phyloP scores from a whole-genome alignment of 2,888 invertebrate species.

The Chrysotoxum bicinctum region DNA sequence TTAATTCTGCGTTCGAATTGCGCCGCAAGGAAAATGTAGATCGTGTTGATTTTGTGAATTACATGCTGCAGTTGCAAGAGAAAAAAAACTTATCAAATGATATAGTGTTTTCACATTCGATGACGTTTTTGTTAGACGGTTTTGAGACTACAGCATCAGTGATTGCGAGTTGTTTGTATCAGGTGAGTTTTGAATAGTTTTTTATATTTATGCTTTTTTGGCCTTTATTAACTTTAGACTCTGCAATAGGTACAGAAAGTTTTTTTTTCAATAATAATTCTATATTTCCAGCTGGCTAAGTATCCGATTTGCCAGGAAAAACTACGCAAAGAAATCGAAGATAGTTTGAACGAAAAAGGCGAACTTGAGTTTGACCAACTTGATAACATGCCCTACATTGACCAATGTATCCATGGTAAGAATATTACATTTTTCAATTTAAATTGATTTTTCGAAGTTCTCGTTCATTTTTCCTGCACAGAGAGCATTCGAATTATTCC shows the following conservation, averaged over 20 bases:
- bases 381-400: slow-evolving; percentile 76
- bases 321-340: slow-evolving; percentile 75
- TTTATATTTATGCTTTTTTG: too few relatives aligned
- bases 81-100: slow-evolving; percentile 75
- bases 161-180: slow-evolving; percentile 75
- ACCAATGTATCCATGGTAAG: slow-evolving; percentile 78
- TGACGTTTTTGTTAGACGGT: slow-evolving; percentile 79
- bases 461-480: slow-evolving; percentile 40
- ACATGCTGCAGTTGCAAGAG: slow-evolving; percentile 77
- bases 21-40: slow-evolving; percentile 73
- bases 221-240: too few relatives aligned
- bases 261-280: too few relatives aligned
- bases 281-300: slow-evolving; percentile 74
- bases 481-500: slow-evolving; percentile 79
- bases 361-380: slow-evolving; percentile 75
- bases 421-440: neutral
- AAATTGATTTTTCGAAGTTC: neutral
- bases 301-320: slow-evolving; percentile 75
- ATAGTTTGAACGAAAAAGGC: slow-evolving; percentile 16
- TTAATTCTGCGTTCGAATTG: slow-evolving; percentile 46
- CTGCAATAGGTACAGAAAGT: too few relatives aligned
- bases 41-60: slow-evolving; percentile 78
- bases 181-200: slow-evolving; percentile 71
- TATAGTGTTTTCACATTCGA: slow-evolving; percentile 76
- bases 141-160: slow-evolving; percentile 78